These are phyloP conservation scores for Arctopsyche grandis DNA, from an alignment of 1,140 invertebrate genomes.

Conservation along the genomic window DNA sequence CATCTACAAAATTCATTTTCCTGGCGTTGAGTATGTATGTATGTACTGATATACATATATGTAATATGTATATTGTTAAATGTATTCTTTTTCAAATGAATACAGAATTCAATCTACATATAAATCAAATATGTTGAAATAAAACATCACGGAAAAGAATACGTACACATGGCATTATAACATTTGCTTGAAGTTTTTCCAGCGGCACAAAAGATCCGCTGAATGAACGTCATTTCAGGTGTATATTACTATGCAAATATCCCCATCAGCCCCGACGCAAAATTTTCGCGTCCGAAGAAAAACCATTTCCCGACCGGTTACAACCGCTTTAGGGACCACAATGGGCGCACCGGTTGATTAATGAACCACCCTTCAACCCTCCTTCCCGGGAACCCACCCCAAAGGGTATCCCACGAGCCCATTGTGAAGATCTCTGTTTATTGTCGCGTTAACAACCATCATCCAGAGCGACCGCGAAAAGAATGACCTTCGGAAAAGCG, in stretches of 20 bases:
- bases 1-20: too few relatives aligned
- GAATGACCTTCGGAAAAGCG: constrained; percentile 36
- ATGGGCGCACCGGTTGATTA: constrained; percentile 30
- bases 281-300: not conserved
- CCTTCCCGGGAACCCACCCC: too few relatives aligned
- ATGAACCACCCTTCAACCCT: constrained; percentile 16
- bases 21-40: too few relatives aligned
- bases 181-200: not conserved
- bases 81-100: too few relatives aligned
- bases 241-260: constrained; percentile 22
- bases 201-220: not conserved
- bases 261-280: not conserved
- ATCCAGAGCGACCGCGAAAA: constrained; percentile 20
- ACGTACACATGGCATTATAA: not conserved
- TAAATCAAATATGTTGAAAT: too few relatives aligned
- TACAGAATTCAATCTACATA: too few relatives aligned
- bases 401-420: not conserved
- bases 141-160: not conserved
- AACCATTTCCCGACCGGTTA: constrained; percentile 22
- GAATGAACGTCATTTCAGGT: not conserved
- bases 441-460: constrained; percentile 39
- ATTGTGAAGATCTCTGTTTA: constrained; percentile 17
- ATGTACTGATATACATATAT: too few relatives aligned
- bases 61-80: too few relatives aligned
- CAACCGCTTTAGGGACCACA: constrained; percentile 18